Conservation (phyloP, 2,113 vertebrate species). For the Bubalus kerabau region DNA sequence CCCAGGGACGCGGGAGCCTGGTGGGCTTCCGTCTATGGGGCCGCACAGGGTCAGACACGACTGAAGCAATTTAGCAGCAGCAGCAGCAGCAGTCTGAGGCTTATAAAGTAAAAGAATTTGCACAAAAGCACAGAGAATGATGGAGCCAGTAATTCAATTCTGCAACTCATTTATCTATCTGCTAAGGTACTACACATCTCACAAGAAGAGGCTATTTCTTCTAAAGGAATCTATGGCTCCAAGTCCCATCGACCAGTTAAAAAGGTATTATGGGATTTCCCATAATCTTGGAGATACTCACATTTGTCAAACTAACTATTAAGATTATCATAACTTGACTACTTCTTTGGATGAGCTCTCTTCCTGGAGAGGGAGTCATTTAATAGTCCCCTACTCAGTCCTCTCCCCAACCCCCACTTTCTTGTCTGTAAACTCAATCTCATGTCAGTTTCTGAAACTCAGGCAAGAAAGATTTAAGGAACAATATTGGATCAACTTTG, state of each 20-base stretch:
- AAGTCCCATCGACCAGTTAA: not conserved
- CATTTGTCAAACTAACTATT: not conserved
- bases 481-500: not conserved
- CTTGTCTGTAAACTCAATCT: not conserved
- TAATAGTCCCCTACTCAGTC: not conserved
- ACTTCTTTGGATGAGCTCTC: not conserved
- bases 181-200: not conserved
- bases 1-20: no score
- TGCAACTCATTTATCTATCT: not conserved
- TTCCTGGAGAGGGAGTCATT: not conserved
- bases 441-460: not conserved
- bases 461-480: not conserved
- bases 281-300: not conserved
- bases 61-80: no score
- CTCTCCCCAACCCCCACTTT: not conserved
- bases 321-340: not conserved
- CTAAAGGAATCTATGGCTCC: not conserved
- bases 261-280: not conserved
- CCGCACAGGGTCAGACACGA: accelerated
- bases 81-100: not conserved
- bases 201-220: not conserved
- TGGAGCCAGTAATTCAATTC: not conserved
- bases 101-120: not conserved
- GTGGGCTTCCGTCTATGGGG: no score
- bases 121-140: not conserved